Evolutionary conservation across 1,140 invertebrate genomes (phyloP).

Genomic region (Harlomillsia oculata): DNA sequence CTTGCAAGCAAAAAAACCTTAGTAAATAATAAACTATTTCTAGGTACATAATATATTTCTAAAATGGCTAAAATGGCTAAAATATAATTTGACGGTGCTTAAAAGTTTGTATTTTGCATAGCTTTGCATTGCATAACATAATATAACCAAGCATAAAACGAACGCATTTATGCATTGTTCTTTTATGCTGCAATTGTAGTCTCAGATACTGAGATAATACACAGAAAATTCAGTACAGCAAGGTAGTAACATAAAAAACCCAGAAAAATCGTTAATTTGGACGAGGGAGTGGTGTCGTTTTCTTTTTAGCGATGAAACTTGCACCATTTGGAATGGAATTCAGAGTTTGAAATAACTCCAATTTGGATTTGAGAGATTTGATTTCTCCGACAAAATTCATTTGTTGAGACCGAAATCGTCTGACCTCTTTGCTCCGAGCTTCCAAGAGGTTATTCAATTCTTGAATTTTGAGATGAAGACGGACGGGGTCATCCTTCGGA

Average conservation of each 20-base stretch:
- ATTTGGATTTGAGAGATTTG: background rate
- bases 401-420: background rate
- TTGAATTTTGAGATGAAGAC: constrained; percentile 10
- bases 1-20: too few relatives aligned
- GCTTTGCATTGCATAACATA: background rate
- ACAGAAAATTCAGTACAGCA: background rate
- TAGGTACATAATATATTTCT: too few relatives aligned
- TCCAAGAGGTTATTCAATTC: background rate
- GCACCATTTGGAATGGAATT: too few relatives aligned
- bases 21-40: too few relatives aligned
- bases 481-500: constrained; percentile 13
- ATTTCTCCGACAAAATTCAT: background rate
- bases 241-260: background rate
- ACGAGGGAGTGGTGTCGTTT: background rate
- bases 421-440: background rate
- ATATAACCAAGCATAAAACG: background rate
- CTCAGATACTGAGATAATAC: background rate
- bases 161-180: background rate
- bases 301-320: background rate
- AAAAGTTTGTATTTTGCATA: background rate
- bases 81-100: background rate
- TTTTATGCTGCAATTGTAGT: background rate
- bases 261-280: background rate
- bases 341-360: background rate
- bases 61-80: too few relatives aligned